Evolutionary conservation across 1,140 invertebrate genomes (phyloP), one percentile per base, ranked within the genome.

Genomic region (Drosophila lowei): DNA sequence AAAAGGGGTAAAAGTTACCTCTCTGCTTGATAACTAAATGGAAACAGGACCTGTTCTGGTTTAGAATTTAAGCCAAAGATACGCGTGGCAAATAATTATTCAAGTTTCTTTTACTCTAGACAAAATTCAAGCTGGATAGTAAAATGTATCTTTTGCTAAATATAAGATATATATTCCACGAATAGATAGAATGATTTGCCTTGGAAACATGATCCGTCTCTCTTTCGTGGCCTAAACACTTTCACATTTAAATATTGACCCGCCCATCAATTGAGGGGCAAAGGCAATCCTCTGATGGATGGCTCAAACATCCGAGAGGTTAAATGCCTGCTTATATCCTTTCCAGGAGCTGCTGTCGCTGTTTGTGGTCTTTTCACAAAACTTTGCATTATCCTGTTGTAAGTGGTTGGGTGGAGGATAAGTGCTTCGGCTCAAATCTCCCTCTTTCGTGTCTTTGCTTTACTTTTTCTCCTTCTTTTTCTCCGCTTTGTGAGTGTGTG

Each of bases 221-320:
- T 30, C 23, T 28, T 25, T 46, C 18, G 4, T 34, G 13, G 60
- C 16, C 60, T 13, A 38, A 38, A 38, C 63, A 52, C 25, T 18
- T 43, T n/a, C 11, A 42, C 34, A 41, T 55, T 38, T 68, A 68
- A 68, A 68, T 68, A 68, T 68, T 68, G 42, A 18, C 34, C 25
- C 43, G 16, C n/a, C 63, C 30, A 41, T 48, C 49, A 67, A 56
- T 68, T 15, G 25, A 34, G 23, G 23, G 52, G 56, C 3, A 11
- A 68, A 68, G 65, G 50, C 66, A 68, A 70, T 70, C 66, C 16
- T 56, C 44, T 67, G 66, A 70, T 68, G 66, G 66, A 68, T 68
- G 46, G 66, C 52, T 30, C 52, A 25, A 25, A 48, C 66, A 57
- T 68, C 3, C 23, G 13, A 68, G 64, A 68, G 66, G 66, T 68